Conservation (phyloP, 2,888 invertebrate species). For the Alloscopus bannaensis region DNA sequence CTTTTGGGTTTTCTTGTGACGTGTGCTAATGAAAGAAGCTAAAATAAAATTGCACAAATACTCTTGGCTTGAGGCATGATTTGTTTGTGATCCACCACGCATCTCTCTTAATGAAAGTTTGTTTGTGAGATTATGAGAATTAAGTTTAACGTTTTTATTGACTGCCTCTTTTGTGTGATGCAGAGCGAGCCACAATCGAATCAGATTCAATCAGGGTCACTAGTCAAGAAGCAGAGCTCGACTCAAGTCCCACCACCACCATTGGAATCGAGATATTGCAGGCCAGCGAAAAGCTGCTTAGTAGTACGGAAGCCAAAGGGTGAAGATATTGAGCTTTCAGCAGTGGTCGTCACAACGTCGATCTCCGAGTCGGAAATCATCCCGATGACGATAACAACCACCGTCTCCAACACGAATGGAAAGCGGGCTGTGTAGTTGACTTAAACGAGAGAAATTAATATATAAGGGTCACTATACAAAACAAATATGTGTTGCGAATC, state of each 20-base stretch:
- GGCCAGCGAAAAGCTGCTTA: conserved; percentile 62
- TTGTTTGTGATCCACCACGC: too few relatives aligned
- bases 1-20: too few relatives aligned
- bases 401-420: not conserved
- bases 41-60: too few relatives aligned
- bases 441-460: not conserved
- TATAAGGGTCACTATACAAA: not conserved
- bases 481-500: not conserved
- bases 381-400: not conserved
- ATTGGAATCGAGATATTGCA: conserved; percentile 47
- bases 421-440: not conserved
- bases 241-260: conserved; percentile 35
- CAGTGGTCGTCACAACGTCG: conserved; percentile 28
- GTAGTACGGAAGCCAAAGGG: conserved; percentile 38
- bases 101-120: too few relatives aligned
- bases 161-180: not conserved
- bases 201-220: conserved; percentile 54
- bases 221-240: conserved; percentile 28
- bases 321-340: conserved; percentile 44
- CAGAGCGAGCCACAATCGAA: conserved; percentile 48
- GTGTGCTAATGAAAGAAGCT: too few relatives aligned
- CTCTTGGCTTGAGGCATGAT: too few relatives aligned
- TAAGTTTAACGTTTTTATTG: too few relatives aligned
- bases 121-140: too few relatives aligned
- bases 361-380: not conserved